These are phyloP conservation scores for Ectropis grisescens DNA, from an alignment of 1,140 invertebrate genomes.

Conservation along the genomic window DNA sequence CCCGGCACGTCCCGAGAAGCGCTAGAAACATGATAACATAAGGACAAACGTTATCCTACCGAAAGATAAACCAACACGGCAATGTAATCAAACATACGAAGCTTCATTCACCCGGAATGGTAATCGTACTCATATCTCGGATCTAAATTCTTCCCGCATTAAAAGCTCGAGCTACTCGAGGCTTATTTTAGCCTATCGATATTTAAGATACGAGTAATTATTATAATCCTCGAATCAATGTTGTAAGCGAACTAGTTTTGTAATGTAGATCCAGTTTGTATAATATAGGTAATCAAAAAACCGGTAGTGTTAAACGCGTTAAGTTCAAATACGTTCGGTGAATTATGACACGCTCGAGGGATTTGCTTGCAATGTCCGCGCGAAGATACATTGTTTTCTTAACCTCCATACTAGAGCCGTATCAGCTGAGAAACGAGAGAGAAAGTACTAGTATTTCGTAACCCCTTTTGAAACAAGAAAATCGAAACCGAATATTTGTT, in stretches of 20 bases:
- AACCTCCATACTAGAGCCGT: slow-evolving; percentile 47
- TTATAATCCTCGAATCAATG: slow-evolving; percentile 7
- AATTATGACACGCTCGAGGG: no score
- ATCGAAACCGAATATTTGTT: slow-evolving; percentile 25
- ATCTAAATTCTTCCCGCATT: neutral
- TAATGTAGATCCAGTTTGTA: no score
- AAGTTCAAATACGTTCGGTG: no score
- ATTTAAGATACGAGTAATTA: slow-evolving; percentile 2
- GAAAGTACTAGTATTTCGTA: slow-evolving; percentile 55
- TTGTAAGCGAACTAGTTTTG: slow-evolving; percentile 18
- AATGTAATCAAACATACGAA: slow-evolving; percentile 1
- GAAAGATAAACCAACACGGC: neutral
- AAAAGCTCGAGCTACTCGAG: no score
- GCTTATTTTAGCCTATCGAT: no score
- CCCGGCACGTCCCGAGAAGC: slow-evolving; percentile 31
- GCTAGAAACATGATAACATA: slow-evolving; percentile 36
- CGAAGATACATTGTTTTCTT: slow-evolving; percentile 53
- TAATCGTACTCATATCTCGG: neutral
- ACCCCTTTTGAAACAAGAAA: slow-evolving; percentile 38
- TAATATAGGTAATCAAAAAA: no score
- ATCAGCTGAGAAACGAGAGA: slow-evolving; percentile 46
- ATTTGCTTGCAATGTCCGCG: slow-evolving; percentile 19
- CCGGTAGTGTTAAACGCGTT: no score
- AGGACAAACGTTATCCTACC: slow-evolving; percentile 14
- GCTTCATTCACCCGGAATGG: neutral